Percentiles rank a stretch among this genome's conserved stretches.
Evolutionary conservation across 1,140 invertebrate genomes (phyloP).

Genomic region (Stegodyphus mimosarum): DNA sequence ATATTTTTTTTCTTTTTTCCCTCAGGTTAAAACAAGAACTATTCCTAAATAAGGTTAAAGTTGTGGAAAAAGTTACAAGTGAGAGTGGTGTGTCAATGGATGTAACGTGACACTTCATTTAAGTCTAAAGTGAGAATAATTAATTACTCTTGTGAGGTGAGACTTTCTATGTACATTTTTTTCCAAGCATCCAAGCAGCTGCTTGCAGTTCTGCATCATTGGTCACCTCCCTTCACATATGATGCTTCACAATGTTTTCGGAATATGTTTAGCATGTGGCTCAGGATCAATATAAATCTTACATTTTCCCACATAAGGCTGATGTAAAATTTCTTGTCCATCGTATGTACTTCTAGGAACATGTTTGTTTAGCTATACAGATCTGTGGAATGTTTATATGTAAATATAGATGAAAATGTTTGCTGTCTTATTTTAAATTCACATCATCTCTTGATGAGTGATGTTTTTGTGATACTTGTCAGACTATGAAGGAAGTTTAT

Average conservation of each 20-base stretch:
- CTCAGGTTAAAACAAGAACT: conserved; percentile 37
- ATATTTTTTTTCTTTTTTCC: neutral
- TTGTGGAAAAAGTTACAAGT: conserved; percentile 42
- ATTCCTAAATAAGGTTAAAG: conserved; percentile 54
- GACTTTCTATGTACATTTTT: conserved; percentile 2
- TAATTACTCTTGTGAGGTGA: neutral
- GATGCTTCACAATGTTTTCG: conserved; percentile 58
- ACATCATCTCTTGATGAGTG: conserved; percentile 38
- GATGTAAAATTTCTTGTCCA: conserved; percentile 1
- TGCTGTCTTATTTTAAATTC: conserved; percentile 51
- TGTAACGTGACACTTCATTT: conserved; percentile 52
- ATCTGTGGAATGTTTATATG: conserved; percentile 53
- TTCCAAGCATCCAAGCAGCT: conserved; percentile 17
- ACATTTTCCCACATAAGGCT: neutral
- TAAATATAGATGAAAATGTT: conserved; percentile 40
- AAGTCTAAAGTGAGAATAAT: conserved; percentile 14
- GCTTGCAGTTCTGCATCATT: conserved; percentile 11
- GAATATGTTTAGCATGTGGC: conserved; percentile 32
- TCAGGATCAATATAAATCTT: conserved; percentile 32
- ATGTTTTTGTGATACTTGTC: conserved; percentile 55
- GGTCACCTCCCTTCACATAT: conserved; percentile 13
- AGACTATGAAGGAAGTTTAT: conserved; percentile 10
- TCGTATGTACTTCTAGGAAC: conserved; percentile 35
- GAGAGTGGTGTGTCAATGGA: conserved; percentile 55
- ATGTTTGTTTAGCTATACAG: conserved; percentile 56